Evolutionary conservation across 2,113 vertebrate species (phyloP).

Genomic region (Zosterops lateralis): DNA sequence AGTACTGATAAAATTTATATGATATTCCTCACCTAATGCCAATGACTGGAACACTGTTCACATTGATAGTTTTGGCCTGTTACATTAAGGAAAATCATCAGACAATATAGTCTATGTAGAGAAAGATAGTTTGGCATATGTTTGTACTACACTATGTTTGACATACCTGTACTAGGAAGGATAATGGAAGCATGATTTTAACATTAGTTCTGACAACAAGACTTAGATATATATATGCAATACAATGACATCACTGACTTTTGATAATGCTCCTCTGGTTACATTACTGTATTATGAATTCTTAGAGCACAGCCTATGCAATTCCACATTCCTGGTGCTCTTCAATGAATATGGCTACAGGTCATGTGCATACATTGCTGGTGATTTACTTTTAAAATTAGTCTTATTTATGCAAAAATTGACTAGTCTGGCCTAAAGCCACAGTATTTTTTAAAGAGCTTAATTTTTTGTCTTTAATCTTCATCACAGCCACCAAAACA

Average conservation of each 20-base stretch:
- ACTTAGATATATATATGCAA: background rate
- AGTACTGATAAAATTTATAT: background rate
- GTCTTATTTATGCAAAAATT: background rate
- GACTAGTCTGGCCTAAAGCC: background rate
- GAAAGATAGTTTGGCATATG: background rate
- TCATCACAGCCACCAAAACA: background rate
- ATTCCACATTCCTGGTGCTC: background rate
- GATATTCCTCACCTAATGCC: background rate
- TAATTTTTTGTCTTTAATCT: background rate
- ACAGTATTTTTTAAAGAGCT: background rate
- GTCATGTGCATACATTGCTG: background rate
- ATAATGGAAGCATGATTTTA: constrained; percentile 19
- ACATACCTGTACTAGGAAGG: background rate
- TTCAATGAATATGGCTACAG: background rate
- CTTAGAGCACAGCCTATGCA: background rate
- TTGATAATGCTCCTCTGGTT: background rate
- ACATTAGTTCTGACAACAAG: constrained; percentile 31
- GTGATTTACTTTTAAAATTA: constrained; percentile 13
- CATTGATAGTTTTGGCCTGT: background rate
- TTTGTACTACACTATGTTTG: background rate
- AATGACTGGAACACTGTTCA: background rate
- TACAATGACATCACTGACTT: background rate
- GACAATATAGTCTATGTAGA: background rate
- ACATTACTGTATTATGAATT: background rate
- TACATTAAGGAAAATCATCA: background rate